Evolutionary conservation across 2,797 vertebrate species (phyloP), one percentile per base, ranked within the genome.

Genomic region (Poeciliopsis infans): DNA sequence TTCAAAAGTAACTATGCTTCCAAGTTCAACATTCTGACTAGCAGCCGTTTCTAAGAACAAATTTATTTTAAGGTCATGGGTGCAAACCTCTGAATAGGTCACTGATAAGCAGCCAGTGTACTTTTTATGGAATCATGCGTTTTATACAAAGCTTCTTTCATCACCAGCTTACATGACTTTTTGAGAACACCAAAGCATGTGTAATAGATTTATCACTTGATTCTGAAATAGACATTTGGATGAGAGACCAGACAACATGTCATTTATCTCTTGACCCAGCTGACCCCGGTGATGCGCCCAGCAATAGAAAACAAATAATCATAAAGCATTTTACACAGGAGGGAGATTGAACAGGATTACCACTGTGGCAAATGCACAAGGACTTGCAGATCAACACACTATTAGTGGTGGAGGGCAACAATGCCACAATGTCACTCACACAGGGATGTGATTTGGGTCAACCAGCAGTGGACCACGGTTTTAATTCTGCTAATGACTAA

Each of bases 311-410:
- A 83, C 86, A n/a, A 72, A 92, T 87, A 72, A 91, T 92, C 85
- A 89, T 88, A 91, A 92, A 93, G 88, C 87, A 88, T 93, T 94
- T 94, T 92, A 93, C 64, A 72, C 93, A 92, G 94, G 86, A 86
- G 77, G 80, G 88, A 89, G 88, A 92, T 93, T 92, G 89, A 57
- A 41, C 4, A 0, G 91, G 92, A 94, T 94, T 94, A 93, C 81
- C 83, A 78, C 51, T 39, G 76, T 53, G 78, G 74, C 51, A 13
- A 89, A 91, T 78, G 80, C 86, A 91, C 88, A 87, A 76, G 79
- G 87, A 74, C 79, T 76, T 78, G 71, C 84, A n/a, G 71, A 59
- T 76, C 81, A 83, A 90, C 81, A 85, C 82, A 80, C 7, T 13
- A 36, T 81, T 69, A 78, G 80, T 45, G 12, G 68, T 55, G 68